phyloP scores from a whole-genome alignment of 1,140 invertebrate species.

The Diorhabda carinulata region DNA sequence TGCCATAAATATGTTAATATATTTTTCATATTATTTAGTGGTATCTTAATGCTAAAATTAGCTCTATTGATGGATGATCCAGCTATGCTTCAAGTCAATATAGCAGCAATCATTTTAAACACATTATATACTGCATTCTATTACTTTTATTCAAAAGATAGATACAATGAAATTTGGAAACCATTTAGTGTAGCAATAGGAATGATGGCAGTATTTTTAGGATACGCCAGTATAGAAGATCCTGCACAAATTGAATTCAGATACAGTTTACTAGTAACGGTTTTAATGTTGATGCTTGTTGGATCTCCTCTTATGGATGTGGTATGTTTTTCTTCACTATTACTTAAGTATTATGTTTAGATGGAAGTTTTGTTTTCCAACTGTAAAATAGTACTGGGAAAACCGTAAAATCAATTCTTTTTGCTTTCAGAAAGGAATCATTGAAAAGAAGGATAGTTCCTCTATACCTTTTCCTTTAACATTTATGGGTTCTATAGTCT shows the following conservation, averaged over 20 bases:
- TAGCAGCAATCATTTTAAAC: conserved; percentile 65
- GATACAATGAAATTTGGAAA: conserved; percentile 49
- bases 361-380: not conserved
- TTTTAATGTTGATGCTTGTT: conserved; percentile 63
- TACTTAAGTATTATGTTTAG: no score
- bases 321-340: conserved; percentile 50
- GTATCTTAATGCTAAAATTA: conserved; percentile 66
- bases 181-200: conserved; percentile 51
- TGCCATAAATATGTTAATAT: not conserved
- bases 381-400: not conserved
- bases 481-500: conserved; percentile 69
- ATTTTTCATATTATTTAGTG: conserved; percentile 49
- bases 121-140: conserved; percentile 61
- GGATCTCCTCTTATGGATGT: conserved; percentile 66
- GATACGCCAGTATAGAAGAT: conserved; percentile 61
- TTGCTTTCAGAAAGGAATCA: conserved; percentile 60
- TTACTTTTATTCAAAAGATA: conserved; percentile 61
- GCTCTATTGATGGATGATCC: conserved; percentile 64
- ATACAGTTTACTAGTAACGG: conserved; percentile 66
- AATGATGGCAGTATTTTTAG: conserved; percentile 57
- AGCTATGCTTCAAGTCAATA: conserved; percentile 70
- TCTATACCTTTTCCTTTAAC: conserved; percentile 80
- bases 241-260: conserved; percentile 61
- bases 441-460: conserved; percentile 71
- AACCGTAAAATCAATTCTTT: not conserved